Base-by-base conservation (phyloP, 2,113 vertebrate genomes). In the Cryptotis parvus region DNA sequence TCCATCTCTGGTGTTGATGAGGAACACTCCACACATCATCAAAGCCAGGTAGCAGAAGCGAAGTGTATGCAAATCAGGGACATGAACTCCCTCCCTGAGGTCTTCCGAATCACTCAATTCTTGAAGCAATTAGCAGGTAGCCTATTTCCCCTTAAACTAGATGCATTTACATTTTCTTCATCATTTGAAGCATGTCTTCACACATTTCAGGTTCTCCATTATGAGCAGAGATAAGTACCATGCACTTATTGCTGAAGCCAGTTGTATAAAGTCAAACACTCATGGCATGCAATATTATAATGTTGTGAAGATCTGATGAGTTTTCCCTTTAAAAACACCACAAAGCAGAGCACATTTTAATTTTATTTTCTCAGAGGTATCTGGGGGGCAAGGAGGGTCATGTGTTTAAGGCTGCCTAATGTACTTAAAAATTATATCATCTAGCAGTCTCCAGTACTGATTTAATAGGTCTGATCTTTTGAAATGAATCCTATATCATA, bases 401-500 rank as follows among this genome's bases (percentile, higher is more conserved):
- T 96, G 80, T 95, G 93, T 97, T 97, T 97, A 97, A 97, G 88
- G 97, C 91, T 52, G 4, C 96, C 89, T 95, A 93, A 96, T 92
- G 87, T 96, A 95, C 94, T 97, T 97, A 90, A 91, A 97, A 92
- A 82, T 97, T 97, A 96, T 88, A 75, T 97, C 92, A 97, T 97
- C 94, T 85, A 96, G 95, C 95, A 95, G 97, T 95, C 97, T 98
- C 96, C 97, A 97, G 91, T 88, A 96, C 96, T 97, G 97, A 97
- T 96, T 97, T 98, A 96, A 98, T 97, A 96, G 97, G 97, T 98
- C 97, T 98, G 97, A 96, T 97, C 97, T 98, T 97, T 97, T 95
- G 87, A 98, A 96, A 97, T 96, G 86, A 94, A 97, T 93, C 94
- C 89, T 97, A 95, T 96, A 96, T 98, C 97, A 97, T 95, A 95